phyloP scores from a whole-genome alignment of 1,140 invertebrate species.

The Drosophila obscura region DNA sequence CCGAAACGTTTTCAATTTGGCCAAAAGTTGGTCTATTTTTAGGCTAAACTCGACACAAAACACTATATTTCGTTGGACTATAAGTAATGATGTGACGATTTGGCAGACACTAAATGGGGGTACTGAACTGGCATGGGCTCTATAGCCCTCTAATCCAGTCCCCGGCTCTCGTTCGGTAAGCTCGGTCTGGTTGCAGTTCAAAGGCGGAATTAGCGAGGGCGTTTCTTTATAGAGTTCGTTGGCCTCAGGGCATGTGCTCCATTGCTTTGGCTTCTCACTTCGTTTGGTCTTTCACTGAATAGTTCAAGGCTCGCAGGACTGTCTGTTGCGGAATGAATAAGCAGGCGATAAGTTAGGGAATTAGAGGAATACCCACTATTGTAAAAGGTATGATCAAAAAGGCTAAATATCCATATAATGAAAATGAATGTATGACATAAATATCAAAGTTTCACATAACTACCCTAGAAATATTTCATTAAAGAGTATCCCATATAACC shows the following conservation, averaged over 20 bases:
- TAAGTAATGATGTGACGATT: slow-evolving; percentile 82
- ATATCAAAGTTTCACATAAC: no score
- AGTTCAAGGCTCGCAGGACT: slow-evolving; percentile 53
- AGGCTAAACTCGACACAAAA: slow-evolving; percentile 51
- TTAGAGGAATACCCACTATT: not conserved
- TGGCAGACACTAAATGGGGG: slow-evolving; percentile 60
- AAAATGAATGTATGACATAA: no score
- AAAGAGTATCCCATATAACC: slow-evolving; percentile 44
- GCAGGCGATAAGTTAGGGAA: no score
- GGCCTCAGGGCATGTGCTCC: slow-evolving; percentile 26
- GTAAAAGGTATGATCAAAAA: not conserved
- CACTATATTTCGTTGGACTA: slow-evolving; percentile 72
- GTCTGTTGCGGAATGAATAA: not conserved
- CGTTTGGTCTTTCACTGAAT: slow-evolving; percentile 8
- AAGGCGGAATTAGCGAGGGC: slow-evolving; percentile 29
- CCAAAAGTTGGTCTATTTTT: slow-evolving; percentile 41
- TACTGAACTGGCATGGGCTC: slow-evolving; percentile 36
- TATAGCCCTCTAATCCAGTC: slow-evolving; percentile 9
- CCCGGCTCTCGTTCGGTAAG: not conserved
- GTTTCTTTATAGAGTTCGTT: slow-evolving; percentile 34
- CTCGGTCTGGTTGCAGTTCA: not conserved
- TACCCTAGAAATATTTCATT: not conserved
- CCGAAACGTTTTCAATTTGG: slow-evolving; percentile 73
- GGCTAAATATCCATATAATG: not conserved
- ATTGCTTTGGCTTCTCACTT: no score